phyloP scores from a whole-genome alignment of 1,140 invertebrate species.

The Bombus fervidus region DNA sequence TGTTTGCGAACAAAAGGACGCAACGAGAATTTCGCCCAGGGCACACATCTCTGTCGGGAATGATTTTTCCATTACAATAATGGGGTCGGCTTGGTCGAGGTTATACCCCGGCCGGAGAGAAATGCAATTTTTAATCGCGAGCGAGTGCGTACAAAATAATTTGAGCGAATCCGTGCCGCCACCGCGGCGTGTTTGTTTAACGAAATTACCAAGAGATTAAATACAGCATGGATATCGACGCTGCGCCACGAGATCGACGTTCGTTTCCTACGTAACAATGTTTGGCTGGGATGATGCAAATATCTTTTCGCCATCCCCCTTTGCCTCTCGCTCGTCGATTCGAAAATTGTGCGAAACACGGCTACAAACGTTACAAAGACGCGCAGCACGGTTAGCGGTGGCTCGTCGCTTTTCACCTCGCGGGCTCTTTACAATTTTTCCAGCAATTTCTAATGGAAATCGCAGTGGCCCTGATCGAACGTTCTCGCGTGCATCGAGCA shows the following conservation, averaged over 20 bases:
- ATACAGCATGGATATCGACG: constrained; percentile 54
- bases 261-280: constrained; percentile 45
- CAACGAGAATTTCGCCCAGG: constrained; percentile 51
- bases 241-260: constrained; percentile 43
- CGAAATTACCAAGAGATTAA: constrained; percentile 65
- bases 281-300: constrained; percentile 20
- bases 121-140: constrained; percentile 65
- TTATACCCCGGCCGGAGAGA: constrained; percentile 44
- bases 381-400: no score
- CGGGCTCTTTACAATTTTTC: background rate
- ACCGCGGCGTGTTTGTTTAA: constrained; percentile 61
- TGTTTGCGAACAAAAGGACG: constrained; percentile 64
- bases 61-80: constrained; percentile 68
- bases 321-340: background rate
- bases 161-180: constrained; percentile 43
- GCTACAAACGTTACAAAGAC: no score
- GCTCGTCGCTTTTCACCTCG: background rate
- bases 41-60: constrained; percentile 36
- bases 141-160: constrained; percentile 59
- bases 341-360: background rate
- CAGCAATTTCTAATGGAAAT: background rate
- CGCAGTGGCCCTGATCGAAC: no score
- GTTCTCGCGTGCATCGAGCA: no score
- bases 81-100: constrained; percentile 37
- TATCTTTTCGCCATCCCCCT: background rate